Evolutionary conservation across 2,113 vertebrate genomes (phyloP).

Genomic region (Delphinapterus leucas): DNA sequence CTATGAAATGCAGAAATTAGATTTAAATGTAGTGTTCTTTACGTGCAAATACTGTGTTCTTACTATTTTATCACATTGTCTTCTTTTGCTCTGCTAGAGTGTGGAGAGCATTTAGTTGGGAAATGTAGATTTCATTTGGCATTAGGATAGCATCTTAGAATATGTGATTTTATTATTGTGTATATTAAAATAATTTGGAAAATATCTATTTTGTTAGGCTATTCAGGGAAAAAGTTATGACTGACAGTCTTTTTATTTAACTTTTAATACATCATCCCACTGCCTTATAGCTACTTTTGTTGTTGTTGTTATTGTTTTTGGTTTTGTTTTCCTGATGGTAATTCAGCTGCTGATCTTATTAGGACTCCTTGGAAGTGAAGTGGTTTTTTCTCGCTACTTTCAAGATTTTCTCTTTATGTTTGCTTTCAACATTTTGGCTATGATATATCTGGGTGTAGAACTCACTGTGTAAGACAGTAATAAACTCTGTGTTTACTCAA

Average conservation of each 20-base stretch:
- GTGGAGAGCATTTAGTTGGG: background rate
- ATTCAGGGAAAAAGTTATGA: background rate
- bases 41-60: background rate
- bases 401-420: background rate
- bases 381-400: background rate
- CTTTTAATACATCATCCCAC: background rate
- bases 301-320: background rate
- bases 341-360: background rate
- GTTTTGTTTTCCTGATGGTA: background rate
- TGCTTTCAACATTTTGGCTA: background rate
- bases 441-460: background rate
- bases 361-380: background rate
- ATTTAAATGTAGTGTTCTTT: background rate
- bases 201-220: background rate
- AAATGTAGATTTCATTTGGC: background rate
- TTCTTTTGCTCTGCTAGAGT: background rate
- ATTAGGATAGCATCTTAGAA: background rate
- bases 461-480: background rate
- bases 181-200: background rate
- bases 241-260: background rate
- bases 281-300: background rate
- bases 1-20: background rate
- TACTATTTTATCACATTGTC: background rate
- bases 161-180: background rate
- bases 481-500: background rate